phyloP scores from a whole-genome alignment of 2,113 vertebrate species.

The Stercorarius parasiticus region DNA sequence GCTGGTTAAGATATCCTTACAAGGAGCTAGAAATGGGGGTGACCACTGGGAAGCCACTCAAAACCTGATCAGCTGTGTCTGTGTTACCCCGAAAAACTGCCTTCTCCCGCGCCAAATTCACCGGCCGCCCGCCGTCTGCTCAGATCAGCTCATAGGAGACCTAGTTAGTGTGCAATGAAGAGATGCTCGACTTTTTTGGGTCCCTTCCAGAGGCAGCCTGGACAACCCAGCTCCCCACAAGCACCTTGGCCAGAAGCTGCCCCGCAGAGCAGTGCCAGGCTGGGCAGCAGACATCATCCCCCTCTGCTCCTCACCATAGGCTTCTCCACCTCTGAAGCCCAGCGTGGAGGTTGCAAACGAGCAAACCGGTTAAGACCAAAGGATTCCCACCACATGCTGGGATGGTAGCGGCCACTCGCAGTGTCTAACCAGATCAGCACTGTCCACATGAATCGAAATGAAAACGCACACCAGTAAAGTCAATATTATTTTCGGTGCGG shows the following conservation, averaged over 20 bases:
- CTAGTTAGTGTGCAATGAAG: not conserved
- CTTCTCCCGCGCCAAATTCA: not conserved
- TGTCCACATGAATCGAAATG: not conserved
- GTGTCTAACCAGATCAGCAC: not conserved
- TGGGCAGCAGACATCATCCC: accelerated
- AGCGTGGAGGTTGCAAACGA: not conserved
- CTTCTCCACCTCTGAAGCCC: not conserved
- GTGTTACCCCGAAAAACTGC: not conserved
- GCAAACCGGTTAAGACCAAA: not conserved
- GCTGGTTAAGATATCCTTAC: not conserved
- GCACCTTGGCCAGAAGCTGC: not conserved
- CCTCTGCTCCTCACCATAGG: accelerated
- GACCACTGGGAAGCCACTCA: not conserved
- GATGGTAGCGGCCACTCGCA: not conserved
- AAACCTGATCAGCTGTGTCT: not conserved
- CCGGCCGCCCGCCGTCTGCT: accelerated
- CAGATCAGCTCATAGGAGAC: not conserved
- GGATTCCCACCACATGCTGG: not conserved
- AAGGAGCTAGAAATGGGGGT: not conserved
- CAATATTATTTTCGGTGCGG: not conserved
- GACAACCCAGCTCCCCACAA: not conserved
- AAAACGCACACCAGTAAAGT: not conserved
- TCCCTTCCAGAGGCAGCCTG: not conserved
- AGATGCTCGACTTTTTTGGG: not conserved
- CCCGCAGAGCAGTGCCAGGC: accelerated